Percentiles rank a stretch among this genome's conserved stretches.
phyloP scores from a whole-genome alignment of 2,797 vertebrate genomes.

The Rhynchonycteris naso region DNA sequence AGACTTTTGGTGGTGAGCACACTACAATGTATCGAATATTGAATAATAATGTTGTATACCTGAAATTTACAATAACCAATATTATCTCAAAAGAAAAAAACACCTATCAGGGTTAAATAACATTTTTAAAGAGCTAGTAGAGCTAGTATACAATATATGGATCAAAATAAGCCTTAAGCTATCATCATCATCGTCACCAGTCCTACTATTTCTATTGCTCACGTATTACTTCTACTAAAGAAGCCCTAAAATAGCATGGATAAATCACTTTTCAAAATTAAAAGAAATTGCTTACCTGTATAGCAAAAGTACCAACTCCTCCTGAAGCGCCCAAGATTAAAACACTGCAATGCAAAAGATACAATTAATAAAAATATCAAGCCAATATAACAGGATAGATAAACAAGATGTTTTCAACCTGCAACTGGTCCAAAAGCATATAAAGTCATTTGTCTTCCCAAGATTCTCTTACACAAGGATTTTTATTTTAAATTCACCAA shows the following conservation, averaged over 20 bases:
- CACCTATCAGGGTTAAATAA: neutral
- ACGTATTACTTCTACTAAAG: neutral
- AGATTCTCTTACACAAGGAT: neutral
- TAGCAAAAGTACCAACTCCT: slow-evolving; percentile 96
- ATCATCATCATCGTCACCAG: neutral
- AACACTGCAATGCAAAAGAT: slow-evolving; percentile 87
- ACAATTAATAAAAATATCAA: slow-evolving; percentile 8
- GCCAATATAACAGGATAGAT: neutral
- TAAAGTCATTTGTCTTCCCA: neutral
- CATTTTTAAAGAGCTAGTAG: neutral
- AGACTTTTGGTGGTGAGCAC: neutral
- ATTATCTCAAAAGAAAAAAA: neutral
- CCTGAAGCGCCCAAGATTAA: slow-evolving; percentile 96
- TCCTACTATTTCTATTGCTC: neutral
- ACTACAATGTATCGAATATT: neutral
- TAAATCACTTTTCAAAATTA: neutral
- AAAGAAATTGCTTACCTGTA: slow-evolving; percentile 91
- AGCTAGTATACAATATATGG: neutral
- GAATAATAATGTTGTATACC: neutral
- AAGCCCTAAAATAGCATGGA: neutral
- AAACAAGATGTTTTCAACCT: neutral
- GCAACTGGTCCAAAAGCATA: slow-evolving; percentile 16
- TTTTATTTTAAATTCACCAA: slow-evolving; percentile 35
- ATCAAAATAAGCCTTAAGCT: neutral
- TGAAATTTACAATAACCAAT: neutral